A percentile compares a stretch with the other conserved stretches of the same genome.
Conservation (phyloP, 1,140 invertebrate species). For the Pinna nobilis region DNA sequence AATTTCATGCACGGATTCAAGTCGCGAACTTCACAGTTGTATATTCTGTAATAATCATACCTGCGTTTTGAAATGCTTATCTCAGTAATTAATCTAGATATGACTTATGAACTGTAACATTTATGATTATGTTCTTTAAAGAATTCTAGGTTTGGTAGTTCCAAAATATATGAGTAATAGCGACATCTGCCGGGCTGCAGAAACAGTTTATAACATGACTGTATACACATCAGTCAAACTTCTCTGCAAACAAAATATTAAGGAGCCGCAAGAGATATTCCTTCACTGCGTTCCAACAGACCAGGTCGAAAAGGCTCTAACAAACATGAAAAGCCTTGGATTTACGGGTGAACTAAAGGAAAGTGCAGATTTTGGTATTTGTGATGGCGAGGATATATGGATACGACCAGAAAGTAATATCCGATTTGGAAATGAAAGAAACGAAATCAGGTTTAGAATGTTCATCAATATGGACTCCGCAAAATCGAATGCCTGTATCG, state of each 20-base stretch:
- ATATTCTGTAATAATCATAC: too few relatives aligned
- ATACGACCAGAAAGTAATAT: not conserved
- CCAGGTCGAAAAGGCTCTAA: not conserved
- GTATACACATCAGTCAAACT: not conserved
- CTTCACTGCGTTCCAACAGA: not conserved
- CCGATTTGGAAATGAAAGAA: not conserved
- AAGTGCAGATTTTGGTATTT: constrained; percentile 5
- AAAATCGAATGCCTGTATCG: not conserved
- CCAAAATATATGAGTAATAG: constrained; percentile 10
- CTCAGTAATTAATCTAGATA: too few relatives aligned
- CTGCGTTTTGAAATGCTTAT: too few relatives aligned
- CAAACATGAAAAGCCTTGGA: not conserved
- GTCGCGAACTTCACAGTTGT: too few relatives aligned
- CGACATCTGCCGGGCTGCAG: not conserved
- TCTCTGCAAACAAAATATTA: not conserved
- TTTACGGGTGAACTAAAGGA: not conserved
- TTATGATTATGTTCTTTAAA: too few relatives aligned
- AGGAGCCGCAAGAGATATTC: not conserved
- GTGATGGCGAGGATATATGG: constrained; percentile 11
- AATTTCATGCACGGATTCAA: too few relatives aligned
- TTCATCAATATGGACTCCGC: constrained; percentile 5
- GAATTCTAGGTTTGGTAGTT: constrained; percentile 2
- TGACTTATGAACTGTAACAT: too few relatives aligned
- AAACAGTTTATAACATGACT: not conserved
- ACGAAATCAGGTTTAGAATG: not conserved